phyloP scores from a whole-genome alignment of 2,888 invertebrate genomes.

The Sipha maydis region DNA sequence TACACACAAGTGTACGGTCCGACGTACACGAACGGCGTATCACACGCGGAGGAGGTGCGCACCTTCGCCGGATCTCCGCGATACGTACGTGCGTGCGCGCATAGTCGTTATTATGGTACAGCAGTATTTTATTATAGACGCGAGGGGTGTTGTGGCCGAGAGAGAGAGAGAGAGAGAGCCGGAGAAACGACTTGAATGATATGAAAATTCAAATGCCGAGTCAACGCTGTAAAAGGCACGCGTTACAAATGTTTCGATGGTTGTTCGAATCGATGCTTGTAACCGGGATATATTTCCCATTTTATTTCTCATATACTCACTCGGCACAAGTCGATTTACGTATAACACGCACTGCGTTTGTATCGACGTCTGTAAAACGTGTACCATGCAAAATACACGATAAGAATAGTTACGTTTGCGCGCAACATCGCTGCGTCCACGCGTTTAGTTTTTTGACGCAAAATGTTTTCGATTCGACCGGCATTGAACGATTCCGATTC shows the following conservation, averaged over 20 bases:
- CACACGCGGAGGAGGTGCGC: neutral
- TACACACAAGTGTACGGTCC: neutral
- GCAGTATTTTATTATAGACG: slow-evolving; percentile 1
- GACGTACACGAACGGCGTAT: too few species aligned
- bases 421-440: too few species aligned
- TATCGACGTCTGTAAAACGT: too few species aligned
- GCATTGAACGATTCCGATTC: too few species aligned
- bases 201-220: slow-evolving; percentile 12
- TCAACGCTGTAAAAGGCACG: slow-evolving; percentile 11
- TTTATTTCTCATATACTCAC: neutral
- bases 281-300: slow-evolving; percentile 8
- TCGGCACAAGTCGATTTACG: neutral
- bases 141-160: neutral
- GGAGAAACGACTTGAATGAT: slow-evolving; percentile 37
- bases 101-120: neutral
- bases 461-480: too few species aligned
- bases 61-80: neutral
- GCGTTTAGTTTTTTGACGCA: too few species aligned
- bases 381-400: too few species aligned
- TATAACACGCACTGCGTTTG: neutral
- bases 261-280: slow-evolving; percentile 4
- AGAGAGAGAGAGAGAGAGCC: neutral
- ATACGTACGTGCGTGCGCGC: neutral
- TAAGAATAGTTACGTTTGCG: too few species aligned
- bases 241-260: slow-evolving; percentile 35